Percentiles rank a stretch among this genome's conserved stretches.
phyloP scores from a whole-genome alignment of 2,797 vertebrate species.

The Schizothorax lantsangensis region DNA sequence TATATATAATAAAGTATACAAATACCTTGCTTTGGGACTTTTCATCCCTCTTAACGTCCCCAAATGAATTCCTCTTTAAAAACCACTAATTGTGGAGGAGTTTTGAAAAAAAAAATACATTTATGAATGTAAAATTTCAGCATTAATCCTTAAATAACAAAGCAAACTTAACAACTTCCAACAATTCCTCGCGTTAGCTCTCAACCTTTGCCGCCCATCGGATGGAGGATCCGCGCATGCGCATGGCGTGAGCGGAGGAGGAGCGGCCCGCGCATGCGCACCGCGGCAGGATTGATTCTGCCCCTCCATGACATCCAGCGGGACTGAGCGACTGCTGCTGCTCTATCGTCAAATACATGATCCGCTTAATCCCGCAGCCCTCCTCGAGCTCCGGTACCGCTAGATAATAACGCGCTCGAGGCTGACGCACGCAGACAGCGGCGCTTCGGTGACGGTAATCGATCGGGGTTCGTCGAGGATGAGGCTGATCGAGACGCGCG shows the following conservation, averaged over 20 bases:
- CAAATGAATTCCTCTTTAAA: no score
- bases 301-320: constrained; percentile 51
- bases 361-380: constrained; percentile 76
- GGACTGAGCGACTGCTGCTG: constrained; percentile 46
- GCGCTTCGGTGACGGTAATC: neutral
- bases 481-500: constrained; percentile 80
- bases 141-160: no score
- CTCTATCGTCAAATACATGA: constrained; percentile 60
- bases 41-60: no score
- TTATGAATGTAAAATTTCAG: no score
- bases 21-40: no score
- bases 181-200: neutral
- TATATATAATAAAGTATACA: no score
- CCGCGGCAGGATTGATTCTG: constrained; percentile 22
- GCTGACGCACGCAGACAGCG: neutral
- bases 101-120: no score
- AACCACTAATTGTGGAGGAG: no score
- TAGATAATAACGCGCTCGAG: constrained; percentile 50
- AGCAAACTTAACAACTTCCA: neutral
- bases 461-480: constrained; percentile 69
- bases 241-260: constrained; percentile 26
- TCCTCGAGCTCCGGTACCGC: constrained; percentile 63
- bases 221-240: neutral
- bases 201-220: neutral
- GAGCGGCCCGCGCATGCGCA: constrained; percentile 56